Evolutionary conservation across 2,888 invertebrate genomes (phyloP), one percentile per base, ranked within the genome.

Genomic region (Acanthosepion pharaonis): DNA sequence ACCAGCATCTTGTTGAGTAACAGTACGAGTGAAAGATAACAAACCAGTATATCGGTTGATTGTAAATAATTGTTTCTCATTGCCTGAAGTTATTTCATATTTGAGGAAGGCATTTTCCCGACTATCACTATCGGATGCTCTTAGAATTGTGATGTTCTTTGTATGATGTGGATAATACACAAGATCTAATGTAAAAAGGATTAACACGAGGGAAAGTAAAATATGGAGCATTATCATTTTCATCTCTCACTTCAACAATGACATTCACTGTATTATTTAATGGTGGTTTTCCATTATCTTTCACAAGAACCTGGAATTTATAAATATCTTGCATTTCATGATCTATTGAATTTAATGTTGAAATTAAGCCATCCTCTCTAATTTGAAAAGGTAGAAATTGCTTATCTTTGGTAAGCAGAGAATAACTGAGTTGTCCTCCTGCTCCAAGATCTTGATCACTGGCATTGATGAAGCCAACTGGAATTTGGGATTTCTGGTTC

Each of bases 211-310:
- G 78, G 11, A 78, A 78, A n/a, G 33, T 78, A 33, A 78, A 78
- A 78, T 78, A 78, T 11, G 78, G 78, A 78, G 78, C 78, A 78
- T 78, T 78, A 78, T 78, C 78, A 78, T 78, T 78, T 78, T 78
- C 78, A 78, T 78, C 78, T 15, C 78, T 78, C n/a, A 78, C 78
- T 11, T 78, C 78, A 78, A 78, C 78, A 78, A 78, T 78, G 11
- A 78, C 78, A 78, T 78, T 33, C 11, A 78, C 78, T 78, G 78
- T 78, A 11, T 33, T 78, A 78, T 78, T 78, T 78, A 78, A 18
- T 78, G 78, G 78, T 33, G 78, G 78, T 78, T n/a, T 78, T 78
- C 78, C 78, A 78, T 78, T 78, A 78, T 78, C 78, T 78, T 78
- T 78, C 3, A 78, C 78, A 78, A 78, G 78, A 78, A 78, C 78